Evolutionary conservation across 2,797 vertebrate genomes (phyloP).

Genomic region (Tenualosa thibaudeaui): DNA sequence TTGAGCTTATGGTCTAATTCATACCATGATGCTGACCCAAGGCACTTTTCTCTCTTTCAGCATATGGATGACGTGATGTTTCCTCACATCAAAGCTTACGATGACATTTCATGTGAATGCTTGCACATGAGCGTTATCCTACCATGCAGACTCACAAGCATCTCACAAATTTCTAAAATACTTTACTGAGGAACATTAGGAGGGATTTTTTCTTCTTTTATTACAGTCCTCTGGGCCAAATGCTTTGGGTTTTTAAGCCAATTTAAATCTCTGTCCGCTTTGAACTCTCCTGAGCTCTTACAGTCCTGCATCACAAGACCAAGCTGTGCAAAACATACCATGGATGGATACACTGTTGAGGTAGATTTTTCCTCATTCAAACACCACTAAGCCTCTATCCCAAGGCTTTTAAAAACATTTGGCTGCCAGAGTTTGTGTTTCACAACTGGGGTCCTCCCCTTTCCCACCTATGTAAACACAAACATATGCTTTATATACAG

Average conservation of each 20-base stretch:
- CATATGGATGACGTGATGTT: background rate
- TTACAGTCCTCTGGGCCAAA: background rate
- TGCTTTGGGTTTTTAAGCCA: background rate
- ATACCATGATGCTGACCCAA: background rate
- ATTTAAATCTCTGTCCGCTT: conserved; percentile 1
- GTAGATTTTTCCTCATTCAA: background rate
- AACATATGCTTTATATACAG: background rate
- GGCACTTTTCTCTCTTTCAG: background rate
- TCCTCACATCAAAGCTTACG: background rate
- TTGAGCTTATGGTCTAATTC: background rate
- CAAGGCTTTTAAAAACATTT: background rate
- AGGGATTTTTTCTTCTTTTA: background rate
- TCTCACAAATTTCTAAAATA: background rate
- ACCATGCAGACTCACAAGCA: background rate
- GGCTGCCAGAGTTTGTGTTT: background rate
- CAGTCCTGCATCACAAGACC: background rate
- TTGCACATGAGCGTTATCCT: background rate
- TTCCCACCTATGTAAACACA: background rate
- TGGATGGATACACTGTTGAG: background rate
- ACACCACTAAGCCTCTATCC: background rate
- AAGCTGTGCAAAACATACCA: background rate
- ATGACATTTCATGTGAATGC: background rate
- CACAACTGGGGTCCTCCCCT: background rate
- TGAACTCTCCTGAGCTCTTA: conserved; percentile 4
- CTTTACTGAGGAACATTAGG: background rate